Evolutionary conservation across 30 jellyfish, hydroid and myxozoan species (phyloP).

Genomic region (Aurelia coerulea): DNA sequence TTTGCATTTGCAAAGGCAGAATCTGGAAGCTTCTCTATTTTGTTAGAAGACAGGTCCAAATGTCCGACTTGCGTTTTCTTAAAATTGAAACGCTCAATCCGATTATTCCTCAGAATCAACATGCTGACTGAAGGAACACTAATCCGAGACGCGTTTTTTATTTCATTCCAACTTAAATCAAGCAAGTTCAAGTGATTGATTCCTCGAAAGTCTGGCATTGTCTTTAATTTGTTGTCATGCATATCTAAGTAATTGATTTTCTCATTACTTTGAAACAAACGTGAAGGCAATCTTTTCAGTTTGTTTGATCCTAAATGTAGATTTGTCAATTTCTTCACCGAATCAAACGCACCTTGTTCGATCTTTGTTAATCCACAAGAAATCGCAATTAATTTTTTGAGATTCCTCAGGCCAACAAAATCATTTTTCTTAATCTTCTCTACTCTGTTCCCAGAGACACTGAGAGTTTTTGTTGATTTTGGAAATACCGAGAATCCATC

Average conservation of each 20-base stretch:
- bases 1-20: conserved; percentile 20
- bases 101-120: conserved; percentile 9
- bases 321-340: background rate
- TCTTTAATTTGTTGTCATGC: conserved; percentile 4
- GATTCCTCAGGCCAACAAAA: background rate
- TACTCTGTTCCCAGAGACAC: conserved; percentile 4
- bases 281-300: conserved; percentile 16
- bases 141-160: background rate
- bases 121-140: background rate
- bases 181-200: background rate
- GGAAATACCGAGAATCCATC: background rate
- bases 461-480: background rate
- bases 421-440: background rate
- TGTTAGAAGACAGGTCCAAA: conserved; percentile 42
- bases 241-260: background rate
- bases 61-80: no score
- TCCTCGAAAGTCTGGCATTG: conserved; percentile 44
- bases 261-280: background rate
- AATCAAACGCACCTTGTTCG: conserved; percentile 27
- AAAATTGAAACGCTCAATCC: conserved; percentile 8
- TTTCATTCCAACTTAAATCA: conserved; percentile 10
- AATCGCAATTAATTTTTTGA: background rate
- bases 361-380: conserved; percentile 17
- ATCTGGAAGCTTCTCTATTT: conserved; percentile 9
- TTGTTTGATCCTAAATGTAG: conserved; percentile 21